phyloP scores from a whole-genome alignment of 2,888 invertebrate genomes.

The Yponomeuta plumbellus region DNA sequence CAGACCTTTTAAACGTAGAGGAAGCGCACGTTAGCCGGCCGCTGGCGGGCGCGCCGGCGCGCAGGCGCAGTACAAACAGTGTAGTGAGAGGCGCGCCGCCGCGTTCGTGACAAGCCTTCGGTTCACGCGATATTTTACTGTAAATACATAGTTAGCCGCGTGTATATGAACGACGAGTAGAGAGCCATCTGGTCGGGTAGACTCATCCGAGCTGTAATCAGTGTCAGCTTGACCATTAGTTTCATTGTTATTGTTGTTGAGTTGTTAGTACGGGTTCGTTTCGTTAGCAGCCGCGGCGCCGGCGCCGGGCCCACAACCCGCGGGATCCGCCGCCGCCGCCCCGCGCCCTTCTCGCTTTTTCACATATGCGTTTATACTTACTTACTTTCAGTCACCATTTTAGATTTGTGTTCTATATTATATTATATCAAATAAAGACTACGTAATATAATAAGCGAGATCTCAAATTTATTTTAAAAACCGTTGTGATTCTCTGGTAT shows the following conservation, averaged over 20 bases:
- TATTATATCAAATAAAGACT: slow-evolving; percentile 73
- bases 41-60: slow-evolving; percentile 62
- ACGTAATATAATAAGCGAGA: slow-evolving; percentile 76
- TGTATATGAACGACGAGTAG: slow-evolving; percentile 17
- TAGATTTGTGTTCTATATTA: slow-evolving; percentile 63
- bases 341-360: slow-evolving; percentile 58
- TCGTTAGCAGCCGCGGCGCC: slow-evolving; percentile 40
- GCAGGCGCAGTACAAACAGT: slow-evolving; percentile 48
- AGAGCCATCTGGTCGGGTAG: slow-evolving; percentile 70
- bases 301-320: slow-evolving; percentile 22
- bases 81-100: slow-evolving; percentile 68
- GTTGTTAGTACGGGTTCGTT: slow-evolving; percentile 57
- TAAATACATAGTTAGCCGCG: slow-evolving; percentile 74
- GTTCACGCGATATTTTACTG: slow-evolving; percentile 67
- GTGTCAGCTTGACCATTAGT: slow-evolving; percentile 67
- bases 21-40: slow-evolving; percentile 73
- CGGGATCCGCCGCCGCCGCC: slow-evolving; percentile 22
- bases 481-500: slow-evolving; percentile 71
- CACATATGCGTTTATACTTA: slow-evolving; percentile 56
- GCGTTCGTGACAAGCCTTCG: slow-evolving; percentile 75
- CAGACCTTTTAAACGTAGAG: slow-evolving; percentile 70
- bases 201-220: slow-evolving; percentile 69
- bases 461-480: slow-evolving; percentile 75
- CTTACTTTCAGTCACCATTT: slow-evolving; percentile 67
- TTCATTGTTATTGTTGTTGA: slow-evolving; percentile 65